These are phyloP conservation scores for Origma solitaria DNA, from an alignment of 2,113 vertebrate genomes.

Conservation along the genomic window DNA sequence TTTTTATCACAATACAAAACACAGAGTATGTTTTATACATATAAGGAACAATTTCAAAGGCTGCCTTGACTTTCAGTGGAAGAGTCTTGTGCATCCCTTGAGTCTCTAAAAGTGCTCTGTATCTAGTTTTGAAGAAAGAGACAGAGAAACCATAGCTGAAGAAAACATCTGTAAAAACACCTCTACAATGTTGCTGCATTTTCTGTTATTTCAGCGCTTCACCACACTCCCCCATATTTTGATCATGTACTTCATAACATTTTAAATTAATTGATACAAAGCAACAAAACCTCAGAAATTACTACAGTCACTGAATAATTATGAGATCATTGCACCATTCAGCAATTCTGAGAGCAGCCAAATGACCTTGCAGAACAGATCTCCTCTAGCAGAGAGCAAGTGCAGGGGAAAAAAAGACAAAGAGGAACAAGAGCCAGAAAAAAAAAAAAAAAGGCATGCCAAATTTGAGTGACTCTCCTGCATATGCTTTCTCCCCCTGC, in stretches of 20 bases:
- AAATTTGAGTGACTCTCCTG: not conserved
- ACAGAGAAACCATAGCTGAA: not conserved
- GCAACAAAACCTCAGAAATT: constrained; percentile 4
- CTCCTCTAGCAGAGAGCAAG: not conserved
- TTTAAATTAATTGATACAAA: constrained; percentile 24
- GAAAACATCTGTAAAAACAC: not conserved
- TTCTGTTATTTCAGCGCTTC: not conserved
- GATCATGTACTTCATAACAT: not conserved
- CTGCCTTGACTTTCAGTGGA: not conserved
- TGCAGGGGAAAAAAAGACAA: not conserved
- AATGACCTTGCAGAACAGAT: not conserved
- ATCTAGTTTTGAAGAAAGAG: not conserved
- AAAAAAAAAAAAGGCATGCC: not conserved
- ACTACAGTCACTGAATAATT: constrained; percentile 9
- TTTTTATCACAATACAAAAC: not conserved
- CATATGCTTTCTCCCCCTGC: not conserved
- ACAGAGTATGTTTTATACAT: not conserved
- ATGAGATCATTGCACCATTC: not conserved
- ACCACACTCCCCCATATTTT: not conserved
- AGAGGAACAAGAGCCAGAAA: not conserved
- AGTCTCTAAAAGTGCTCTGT: not conserved
- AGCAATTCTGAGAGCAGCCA: not conserved
- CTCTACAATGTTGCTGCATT: not conserved
- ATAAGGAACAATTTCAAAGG: not conserved
- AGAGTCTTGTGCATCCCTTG: not conserved